Percentiles rank a stretch among this genome's conserved stretches.
Evolutionary conservation across 2,113 vertebrate species (phyloP).

Genomic region (Halcyon senegalensis): DNA sequence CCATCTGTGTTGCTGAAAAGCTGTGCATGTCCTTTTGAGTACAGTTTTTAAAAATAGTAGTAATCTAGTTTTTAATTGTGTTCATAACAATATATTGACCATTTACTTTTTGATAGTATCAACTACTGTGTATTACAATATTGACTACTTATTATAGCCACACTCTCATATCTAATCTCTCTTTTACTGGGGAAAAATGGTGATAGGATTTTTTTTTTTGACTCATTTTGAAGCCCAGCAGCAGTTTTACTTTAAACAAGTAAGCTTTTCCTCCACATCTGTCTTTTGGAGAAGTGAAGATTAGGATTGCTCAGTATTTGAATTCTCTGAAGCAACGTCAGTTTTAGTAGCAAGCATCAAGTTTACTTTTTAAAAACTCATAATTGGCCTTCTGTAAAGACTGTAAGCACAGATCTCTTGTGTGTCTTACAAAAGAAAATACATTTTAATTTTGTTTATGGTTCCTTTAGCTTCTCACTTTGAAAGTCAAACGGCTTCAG

Average conservation of each 20-base stretch:
- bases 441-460: background rate
- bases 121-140: accelerated
- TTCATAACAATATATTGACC: background rate
- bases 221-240: background rate
- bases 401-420: background rate
- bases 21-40: background rate
- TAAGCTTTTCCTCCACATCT: background rate
- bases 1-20: background rate
- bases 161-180: background rate
- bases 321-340: background rate
- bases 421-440: background rate
- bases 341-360: background rate
- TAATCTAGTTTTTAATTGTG: background rate
- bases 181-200: background rate
- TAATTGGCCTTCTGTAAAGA: background rate
- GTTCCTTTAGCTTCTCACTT: background rate
- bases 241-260: background rate
- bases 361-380: background rate
- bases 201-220: background rate
- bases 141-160: background rate
- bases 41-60: background rate
- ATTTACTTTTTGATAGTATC: background rate
- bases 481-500: background rate
- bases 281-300: background rate
- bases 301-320: background rate